These are phyloP conservation scores for Drosophila baimaii DNA, from an alignment of 1,140 invertebrate species.

Conservation along the genomic window DNA sequence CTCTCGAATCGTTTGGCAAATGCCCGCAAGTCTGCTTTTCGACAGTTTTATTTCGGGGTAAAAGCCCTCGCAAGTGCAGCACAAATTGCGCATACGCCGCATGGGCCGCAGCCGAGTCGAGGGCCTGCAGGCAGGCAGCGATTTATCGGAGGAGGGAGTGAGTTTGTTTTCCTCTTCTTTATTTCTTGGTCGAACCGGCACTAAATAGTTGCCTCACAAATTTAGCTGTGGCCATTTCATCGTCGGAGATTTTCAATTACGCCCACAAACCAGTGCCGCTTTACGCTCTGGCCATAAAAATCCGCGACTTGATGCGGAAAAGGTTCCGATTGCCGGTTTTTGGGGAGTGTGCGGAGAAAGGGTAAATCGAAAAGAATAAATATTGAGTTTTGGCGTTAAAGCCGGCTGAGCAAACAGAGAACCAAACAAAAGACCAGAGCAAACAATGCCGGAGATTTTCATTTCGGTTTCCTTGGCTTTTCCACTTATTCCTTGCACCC, in stretches of 20 bases:
- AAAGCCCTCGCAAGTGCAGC: conserved; percentile 57
- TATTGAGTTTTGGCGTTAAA: conserved; percentile 76
- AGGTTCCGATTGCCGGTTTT: not conserved
- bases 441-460: conserved; percentile 67
- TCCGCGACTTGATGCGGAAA: conserved; percentile 68
- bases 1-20: conserved; percentile 61
- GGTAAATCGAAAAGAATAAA: conserved; percentile 76
- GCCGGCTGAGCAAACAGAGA: conserved; percentile 62
- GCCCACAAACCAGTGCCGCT: conserved; percentile 55
- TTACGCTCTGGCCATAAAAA: conserved; percentile 74
- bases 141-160: conserved; percentile 48
- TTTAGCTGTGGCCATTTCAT: conserved; percentile 64
- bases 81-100: conserved; percentile 77
- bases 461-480: conserved; percentile 49
- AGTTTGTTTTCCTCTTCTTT: not conserved
- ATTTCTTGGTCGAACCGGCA: conserved; percentile 28
- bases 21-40: conserved; percentile 72
- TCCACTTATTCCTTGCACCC: conserved; percentile 46
- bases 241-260: conserved; percentile 72
- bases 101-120: conserved; percentile 32
- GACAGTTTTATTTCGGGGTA: conserved; percentile 68
- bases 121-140: conserved; percentile 40
- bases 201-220: conserved; percentile 77
- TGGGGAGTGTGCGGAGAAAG: conserved; percentile 5
- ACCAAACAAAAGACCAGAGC: conserved; percentile 56